phyloP scores from a whole-genome alignment of 2,797 vertebrate species.

The Mormyrops boulengeri region DNA sequence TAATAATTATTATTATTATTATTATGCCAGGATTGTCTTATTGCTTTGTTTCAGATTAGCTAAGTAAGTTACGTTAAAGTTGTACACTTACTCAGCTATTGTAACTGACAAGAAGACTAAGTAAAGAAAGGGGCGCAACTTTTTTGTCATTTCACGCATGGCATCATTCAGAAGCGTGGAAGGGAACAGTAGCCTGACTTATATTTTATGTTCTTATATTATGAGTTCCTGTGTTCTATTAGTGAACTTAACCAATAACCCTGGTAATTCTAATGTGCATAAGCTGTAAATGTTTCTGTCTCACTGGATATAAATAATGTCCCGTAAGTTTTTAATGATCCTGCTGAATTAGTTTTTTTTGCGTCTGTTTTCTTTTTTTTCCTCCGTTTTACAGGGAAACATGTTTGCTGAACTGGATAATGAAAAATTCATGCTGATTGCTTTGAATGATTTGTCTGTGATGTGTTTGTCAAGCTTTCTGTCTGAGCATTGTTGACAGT shows the following conservation, averaged over 20 bases:
- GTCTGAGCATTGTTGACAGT: neutral
- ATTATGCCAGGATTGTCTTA: neutral
- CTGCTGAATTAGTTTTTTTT: neutral
- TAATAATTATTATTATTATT: neutral
- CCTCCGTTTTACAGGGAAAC: neutral
- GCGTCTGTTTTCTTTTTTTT: neutral
- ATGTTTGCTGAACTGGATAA: neutral
- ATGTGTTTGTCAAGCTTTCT: neutral
- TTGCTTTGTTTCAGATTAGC: neutral
- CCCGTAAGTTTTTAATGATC: neutral
- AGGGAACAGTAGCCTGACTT: neutral
- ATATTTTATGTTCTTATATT: neutral
- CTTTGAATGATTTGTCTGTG: slow-evolving; percentile 7
- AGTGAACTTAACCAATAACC: neutral
- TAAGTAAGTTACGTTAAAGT: neutral
- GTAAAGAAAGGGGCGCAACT: neutral
- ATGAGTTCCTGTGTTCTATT: neutral
- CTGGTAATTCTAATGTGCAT: neutral
- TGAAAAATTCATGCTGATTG: slow-evolving; percentile 15
- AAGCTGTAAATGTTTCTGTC: neutral
- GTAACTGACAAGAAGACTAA: neutral
- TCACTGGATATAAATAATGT: neutral
- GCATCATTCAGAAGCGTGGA: neutral
- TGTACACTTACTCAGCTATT: neutral
- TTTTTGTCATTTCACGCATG: neutral